Evolutionary conservation across 92 coral and sea anemone species (phyloP), one percentile per base, ranked within the genome.

Genomic region (Bergia sp.): DNA sequence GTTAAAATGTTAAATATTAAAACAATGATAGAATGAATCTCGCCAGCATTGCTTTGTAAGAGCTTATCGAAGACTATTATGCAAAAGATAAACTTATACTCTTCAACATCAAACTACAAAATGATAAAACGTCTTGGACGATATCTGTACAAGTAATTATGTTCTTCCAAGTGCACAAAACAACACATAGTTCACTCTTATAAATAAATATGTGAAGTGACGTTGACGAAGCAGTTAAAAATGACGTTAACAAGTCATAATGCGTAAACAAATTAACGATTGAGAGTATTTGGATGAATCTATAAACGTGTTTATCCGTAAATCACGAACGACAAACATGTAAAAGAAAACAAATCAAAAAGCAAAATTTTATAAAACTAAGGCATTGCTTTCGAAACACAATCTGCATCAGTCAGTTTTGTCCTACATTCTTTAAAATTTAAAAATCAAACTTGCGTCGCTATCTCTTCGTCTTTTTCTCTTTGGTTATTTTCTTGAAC

Each of bases 401-500:
- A 41, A 61, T 20, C 69, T 3, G 58, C 58, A 53, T 15, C 58
- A 10, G 58, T 53, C 58, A 11, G 58, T 53, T 36, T 6, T 23
- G 23, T 36, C 13, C 72, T 61, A 18, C n/a, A 21, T 61, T 80
- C 23, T 80, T 29, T 37, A 55, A 53, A 53, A 12, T 10, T 36
- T n/a, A 10, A 49, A 53, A 47, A 37, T 15, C 43, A 69, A 69
- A 38, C 38, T 45, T 7, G 29, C 39, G 65, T 16, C 58, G 94
- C 80, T 82, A 92, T 89, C 94, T 92, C 75, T 90, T 92, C 36
- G 94, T 81, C 16, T 92, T 86, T 74, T 92, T 95, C 36, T 94
- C 90, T 83, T 95, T 95, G 5, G 98, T 92, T 89, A 95, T 95
- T 89, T 97, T 97, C 91, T 97, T 97, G 66, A 97, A 91, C 92